Evolutionary conservation across 2,888 invertebrate genomes (phyloP), one percentile per base, ranked within the genome.

Genomic region (Geotrupes spiniger): DNA sequence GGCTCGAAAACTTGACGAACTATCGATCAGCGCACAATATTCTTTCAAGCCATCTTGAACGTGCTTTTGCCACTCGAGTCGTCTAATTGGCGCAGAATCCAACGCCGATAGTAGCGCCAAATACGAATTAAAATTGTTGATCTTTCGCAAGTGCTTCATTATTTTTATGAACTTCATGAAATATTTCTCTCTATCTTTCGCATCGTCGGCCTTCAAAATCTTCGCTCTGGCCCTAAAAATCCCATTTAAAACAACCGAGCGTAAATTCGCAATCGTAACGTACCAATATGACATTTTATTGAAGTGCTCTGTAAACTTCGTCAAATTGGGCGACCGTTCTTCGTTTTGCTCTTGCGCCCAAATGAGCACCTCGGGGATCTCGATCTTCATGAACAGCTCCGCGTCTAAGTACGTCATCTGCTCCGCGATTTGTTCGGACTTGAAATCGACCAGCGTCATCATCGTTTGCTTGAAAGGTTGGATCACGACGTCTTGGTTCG

Each of bases 271-370:
- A 2, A 11, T n/a, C 2, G 10, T 33, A 39, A 59, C 73, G 66
- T 68, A 82, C 97, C 97, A 97, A 68, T 92, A 97, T 49, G 96
- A 96, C 93, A 97, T 95, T 76, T 98, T 97, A 72, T 99, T 99
- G 74, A 99, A 99, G 75, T 99, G 98, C 71, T 97, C 96, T 0
- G 99, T 99, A 71, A 99, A 99, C 58, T 89, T 79, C 25, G 95
- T 96, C 48, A 99, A 80, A 74, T 99, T 98, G 2, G 97, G 97
- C 68, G 96, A 95, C 61, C 90, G 82, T 69, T 97, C 96, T 73
- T 98, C 98, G 57, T 92, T 92, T 74, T 98, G 98, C 71, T 98
- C 95, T 65, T 93, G 88, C 27, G 97, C 93, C 96, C 97, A 99
- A 61, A 95, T 85, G 57, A 99, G 76, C 54, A 98, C 92, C 76